Evolutionary conservation across 1,140 invertebrate genomes (phyloP).

Genomic region (Drosophila grimshawi): DNA sequence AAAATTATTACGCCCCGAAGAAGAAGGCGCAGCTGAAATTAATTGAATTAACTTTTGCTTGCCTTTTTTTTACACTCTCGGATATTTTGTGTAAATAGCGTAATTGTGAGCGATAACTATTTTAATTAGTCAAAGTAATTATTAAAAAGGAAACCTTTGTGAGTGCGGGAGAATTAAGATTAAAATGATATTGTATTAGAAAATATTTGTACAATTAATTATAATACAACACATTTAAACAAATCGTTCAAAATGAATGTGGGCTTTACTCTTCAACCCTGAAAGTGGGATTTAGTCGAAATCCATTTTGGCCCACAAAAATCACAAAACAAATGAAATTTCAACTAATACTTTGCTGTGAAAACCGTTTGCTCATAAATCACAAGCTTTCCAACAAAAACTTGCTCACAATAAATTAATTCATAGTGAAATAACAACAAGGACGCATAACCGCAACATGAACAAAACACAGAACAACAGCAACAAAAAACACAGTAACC

Average conservation of each 20-base stretch:
- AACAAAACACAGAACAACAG: not conserved
- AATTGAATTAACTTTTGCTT: conserved; percentile 63
- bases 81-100: conserved; percentile 4
- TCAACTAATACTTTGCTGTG: conserved; percentile 25
- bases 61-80: not conserved
- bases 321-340: conserved; percentile 3
- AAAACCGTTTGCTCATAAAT: conserved; percentile 62
- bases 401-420: conserved; percentile 64
- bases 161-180: too few relatives aligned
- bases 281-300: not conserved
- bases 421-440: conserved; percentile 48
- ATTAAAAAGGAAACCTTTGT: too few relatives aligned
- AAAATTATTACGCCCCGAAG: conserved; percentile 35
- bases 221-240: too few relatives aligned
- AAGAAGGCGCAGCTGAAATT: conserved; percentile 42
- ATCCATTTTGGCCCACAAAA: not conserved
- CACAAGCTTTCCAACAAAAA: conserved; percentile 43
- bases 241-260: too few relatives aligned
- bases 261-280: not conserved
- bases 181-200: too few relatives aligned
- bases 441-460: conserved; percentile 16
- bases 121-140: not conserved
- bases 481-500: not conserved
- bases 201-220: too few relatives aligned
- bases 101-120: not conserved